Evolutionary conservation across 2,113 vertebrate genomes (phyloP).

Genomic region (Corynorhinus townsendii): DNA sequence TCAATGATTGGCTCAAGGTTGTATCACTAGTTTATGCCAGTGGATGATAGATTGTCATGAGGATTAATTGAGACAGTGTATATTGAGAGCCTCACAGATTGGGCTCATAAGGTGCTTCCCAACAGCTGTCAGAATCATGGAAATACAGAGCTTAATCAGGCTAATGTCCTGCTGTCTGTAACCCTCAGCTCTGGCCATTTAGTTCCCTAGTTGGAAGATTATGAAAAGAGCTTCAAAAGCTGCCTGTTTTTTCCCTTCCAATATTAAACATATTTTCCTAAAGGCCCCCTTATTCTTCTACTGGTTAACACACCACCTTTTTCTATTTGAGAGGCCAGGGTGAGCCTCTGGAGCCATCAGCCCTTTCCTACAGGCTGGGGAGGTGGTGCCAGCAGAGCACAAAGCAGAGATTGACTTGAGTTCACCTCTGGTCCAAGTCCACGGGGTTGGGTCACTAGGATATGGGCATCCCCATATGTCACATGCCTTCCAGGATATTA

Average conservation of each 20-base stretch:
- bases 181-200: neutral
- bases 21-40: neutral
- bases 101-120: neutral
- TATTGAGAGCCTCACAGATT: neutral
- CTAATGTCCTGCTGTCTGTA: neutral
- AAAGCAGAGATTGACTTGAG: neutral
- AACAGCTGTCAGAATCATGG: neutral
- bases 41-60: neutral
- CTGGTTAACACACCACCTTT: neutral
- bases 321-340: neutral
- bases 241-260: neutral
- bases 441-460: conserved; percentile 29
- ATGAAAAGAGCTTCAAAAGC: neutral
- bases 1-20: neutral
- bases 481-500: conserved; percentile 16
- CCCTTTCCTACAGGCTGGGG: neutral
- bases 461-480: neutral
- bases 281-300: neutral
- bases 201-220: neutral
- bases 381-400: conserved; percentile 5
- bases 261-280: neutral
- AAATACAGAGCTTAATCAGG: neutral
- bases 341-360: neutral
- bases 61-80: neutral
- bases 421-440: neutral